phyloP scores from a whole-genome alignment of 2,797 vertebrate species.

The Microchirus variegatus region DNA sequence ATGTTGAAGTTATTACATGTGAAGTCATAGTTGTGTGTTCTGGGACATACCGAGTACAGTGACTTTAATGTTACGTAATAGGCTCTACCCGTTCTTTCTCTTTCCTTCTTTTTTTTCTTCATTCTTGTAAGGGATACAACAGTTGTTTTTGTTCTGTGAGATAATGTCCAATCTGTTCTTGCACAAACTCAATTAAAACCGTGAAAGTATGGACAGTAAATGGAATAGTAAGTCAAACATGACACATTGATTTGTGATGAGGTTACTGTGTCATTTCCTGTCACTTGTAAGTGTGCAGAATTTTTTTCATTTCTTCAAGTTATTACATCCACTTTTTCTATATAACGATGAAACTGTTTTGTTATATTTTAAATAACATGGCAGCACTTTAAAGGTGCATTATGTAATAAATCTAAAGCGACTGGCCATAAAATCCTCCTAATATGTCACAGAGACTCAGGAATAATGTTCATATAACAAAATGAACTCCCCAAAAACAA shows the following conservation, averaged over 20 bases:
- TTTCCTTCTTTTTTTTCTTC: background rate
- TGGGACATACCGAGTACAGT: background rate
- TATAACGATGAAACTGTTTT: too few relatives aligned
- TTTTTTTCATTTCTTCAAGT: too few relatives aligned
- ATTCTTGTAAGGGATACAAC: background rate
- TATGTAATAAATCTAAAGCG: too few relatives aligned
- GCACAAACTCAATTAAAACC: background rate
- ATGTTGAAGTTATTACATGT: background rate
- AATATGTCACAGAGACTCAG: too few relatives aligned
- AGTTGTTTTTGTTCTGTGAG: background rate
- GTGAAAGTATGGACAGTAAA: background rate
- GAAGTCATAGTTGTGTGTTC: background rate
- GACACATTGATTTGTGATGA: background rate
- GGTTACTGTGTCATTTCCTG: slow-evolving; percentile 1
- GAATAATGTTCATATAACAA: too few relatives aligned
- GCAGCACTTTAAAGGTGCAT: too few relatives aligned
- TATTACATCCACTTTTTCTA: too few relatives aligned
- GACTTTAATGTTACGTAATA: background rate
- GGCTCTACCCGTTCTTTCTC: background rate
- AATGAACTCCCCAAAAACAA: too few relatives aligned
- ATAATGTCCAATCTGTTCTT: background rate
- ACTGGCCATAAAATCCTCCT: too few relatives aligned
- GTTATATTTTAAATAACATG: too few relatives aligned
- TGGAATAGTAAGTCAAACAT: slow-evolving; percentile 1
- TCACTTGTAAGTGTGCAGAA: background rate